Percentiles rank a stretch among this genome's conserved stretches.
Evolutionary conservation across 2,797 vertebrate species (phyloP).

Genomic region (Typhlichthys eigenmanni): DNA sequence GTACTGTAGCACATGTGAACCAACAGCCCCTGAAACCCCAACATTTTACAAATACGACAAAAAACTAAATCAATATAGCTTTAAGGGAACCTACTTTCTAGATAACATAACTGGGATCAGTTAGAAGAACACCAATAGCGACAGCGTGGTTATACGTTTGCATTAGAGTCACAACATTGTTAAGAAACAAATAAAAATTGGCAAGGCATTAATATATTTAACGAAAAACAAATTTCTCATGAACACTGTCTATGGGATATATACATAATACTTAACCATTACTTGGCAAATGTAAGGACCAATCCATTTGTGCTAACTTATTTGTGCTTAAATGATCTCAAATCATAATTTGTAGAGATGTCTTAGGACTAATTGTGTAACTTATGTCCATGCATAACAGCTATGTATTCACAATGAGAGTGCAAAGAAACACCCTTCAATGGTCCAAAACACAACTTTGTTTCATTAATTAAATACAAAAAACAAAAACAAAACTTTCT

Average conservation of each 20-base stretch:
- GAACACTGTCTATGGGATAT: slow-evolving; percentile 4
- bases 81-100: slow-evolving; percentile 17
- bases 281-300: slow-evolving; percentile 5
- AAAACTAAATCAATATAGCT: slow-evolving; percentile 9
- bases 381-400: slow-evolving; percentile 31
- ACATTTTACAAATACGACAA: slow-evolving; percentile 14
- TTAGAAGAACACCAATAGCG: slow-evolving; percentile 19
- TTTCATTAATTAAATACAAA: not conserved
- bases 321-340: not conserved
- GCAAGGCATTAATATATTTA: slow-evolving; percentile 1
- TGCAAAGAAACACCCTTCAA: slow-evolving; percentile 10
- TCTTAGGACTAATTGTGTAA: not conserved
- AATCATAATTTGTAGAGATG: not conserved
- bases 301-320: not conserved
- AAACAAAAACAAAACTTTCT: not conserved
- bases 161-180: slow-evolving; percentile 20
- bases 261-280: slow-evolving; percentile 1
- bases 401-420: slow-evolving; percentile 25
- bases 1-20: not conserved
- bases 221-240: not conserved
- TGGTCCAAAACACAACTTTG: slow-evolving; percentile 22
- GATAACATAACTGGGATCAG: slow-evolving; percentile 5
- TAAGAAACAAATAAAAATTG: slow-evolving; percentile 18
- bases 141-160: slow-evolving; percentile 25
- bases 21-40: slow-evolving; percentile 14